phyloP scores from a whole-genome alignment of 2,888 invertebrate species.

The Agrotis puta region DNA sequence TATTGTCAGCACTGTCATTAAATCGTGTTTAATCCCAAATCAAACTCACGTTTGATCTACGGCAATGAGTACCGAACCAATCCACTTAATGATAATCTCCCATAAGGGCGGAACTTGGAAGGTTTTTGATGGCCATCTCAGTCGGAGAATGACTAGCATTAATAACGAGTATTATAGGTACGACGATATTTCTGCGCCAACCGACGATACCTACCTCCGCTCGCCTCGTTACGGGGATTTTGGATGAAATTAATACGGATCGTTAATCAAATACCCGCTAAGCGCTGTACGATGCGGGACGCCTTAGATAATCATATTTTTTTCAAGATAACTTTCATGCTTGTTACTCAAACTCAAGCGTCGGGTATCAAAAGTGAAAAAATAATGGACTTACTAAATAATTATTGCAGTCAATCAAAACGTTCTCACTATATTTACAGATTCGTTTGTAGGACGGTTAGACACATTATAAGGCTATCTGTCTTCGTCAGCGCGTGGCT shows the following conservation, averaged over 20 bases:
- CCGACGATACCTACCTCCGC: conserved; percentile 71
- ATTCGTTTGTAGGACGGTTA: conserved; percentile 33
- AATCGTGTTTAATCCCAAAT: conserved; percentile 47
- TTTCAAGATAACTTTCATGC: conserved; percentile 69
- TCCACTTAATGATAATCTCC: conserved; percentile 57
- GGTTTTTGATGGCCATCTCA: conserved; percentile 65
- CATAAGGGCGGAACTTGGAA: conserved; percentile 44
- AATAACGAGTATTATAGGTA: conserved; percentile 75
- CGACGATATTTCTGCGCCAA: conserved; percentile 71
- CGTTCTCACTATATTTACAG: conserved; percentile 19
- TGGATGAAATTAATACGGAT: conserved; percentile 84
- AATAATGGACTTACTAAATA: conserved; percentile 19
- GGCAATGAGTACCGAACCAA: conserved; percentile 39
- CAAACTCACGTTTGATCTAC: conserved; percentile 43
- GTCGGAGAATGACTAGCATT: conserved; percentile 76
- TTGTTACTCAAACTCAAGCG: conserved; percentile 39
- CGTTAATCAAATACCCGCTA: conserved; percentile 85
- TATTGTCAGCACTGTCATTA: conserved; percentile 47
- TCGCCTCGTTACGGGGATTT: conserved; percentile 81
- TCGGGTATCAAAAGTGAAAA: conserved; percentile 12
- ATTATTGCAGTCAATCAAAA: conserved; percentile 27
- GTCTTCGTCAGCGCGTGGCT: conserved; percentile 66
- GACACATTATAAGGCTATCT: conserved; percentile 63
- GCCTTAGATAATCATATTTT: conserved; percentile 75
- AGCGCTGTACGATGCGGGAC: conserved; percentile 75